Conservation (phyloP, 1,140 invertebrate genomes). For the Zaprionus taronus region DNA sequence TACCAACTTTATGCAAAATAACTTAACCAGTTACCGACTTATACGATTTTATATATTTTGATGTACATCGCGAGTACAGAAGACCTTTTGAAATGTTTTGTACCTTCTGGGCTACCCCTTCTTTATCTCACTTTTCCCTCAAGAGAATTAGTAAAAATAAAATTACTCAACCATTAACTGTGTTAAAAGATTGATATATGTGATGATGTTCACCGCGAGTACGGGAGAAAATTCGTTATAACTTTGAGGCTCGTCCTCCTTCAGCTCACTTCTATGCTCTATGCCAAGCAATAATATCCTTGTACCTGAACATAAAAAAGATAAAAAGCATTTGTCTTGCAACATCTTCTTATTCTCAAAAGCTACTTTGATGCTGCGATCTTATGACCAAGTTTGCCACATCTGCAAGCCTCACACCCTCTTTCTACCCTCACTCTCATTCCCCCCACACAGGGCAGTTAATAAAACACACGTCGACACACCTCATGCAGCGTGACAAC, state of each 20-base stretch:
- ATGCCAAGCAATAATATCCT: background rate
- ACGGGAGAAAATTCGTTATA: background rate
- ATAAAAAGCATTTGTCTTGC: background rate
- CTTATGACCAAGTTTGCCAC: conserved; percentile 48
- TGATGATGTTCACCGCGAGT: too few species aligned
- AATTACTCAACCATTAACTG: too few species aligned
- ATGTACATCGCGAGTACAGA: too few species aligned
- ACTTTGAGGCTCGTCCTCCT: background rate
- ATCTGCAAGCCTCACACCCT: conserved; percentile 63
- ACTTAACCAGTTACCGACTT: background rate
- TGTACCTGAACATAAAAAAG: conserved; percentile 2
- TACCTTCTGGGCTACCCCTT: too few species aligned
- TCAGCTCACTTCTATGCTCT: background rate
- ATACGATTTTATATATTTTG: too few species aligned
- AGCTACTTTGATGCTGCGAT: conserved; percentile 50
- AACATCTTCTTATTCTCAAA: conserved; percentile 7
- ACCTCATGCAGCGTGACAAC: conserved; percentile 74
- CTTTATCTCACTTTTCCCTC: too few species aligned
- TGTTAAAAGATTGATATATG: too few species aligned
- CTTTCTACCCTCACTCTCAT: too few species aligned
- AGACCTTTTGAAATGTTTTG: too few species aligned
- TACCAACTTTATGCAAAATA: background rate
- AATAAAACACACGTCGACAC: conserved; percentile 68
- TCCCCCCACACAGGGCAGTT: background rate
- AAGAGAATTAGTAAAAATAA: too few species aligned